phyloP scores from a whole-genome alignment of 2,888 invertebrate species.

The Pediacus dermestoides region DNA sequence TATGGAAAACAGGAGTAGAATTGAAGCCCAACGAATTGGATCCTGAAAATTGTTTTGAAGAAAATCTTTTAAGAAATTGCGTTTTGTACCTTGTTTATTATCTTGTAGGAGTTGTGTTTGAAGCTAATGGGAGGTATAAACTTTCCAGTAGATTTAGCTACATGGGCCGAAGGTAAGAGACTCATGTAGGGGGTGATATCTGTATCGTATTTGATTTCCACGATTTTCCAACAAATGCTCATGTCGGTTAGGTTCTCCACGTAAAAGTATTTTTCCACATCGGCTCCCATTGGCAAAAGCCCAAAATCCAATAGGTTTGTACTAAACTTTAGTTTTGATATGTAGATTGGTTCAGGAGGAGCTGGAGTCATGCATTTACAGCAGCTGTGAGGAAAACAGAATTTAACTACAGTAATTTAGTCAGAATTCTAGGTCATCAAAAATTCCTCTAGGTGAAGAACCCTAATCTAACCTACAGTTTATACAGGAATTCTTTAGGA shows the following conservation, averaged over 20 bases:
- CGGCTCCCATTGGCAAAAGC: slow-evolving; percentile 27
- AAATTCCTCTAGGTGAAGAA: too few relatives aligned
- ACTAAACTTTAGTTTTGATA: slow-evolving; percentile 27
- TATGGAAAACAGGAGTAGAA: slow-evolving; percentile 29
- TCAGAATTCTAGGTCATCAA: too few relatives aligned
- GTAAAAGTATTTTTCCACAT: slow-evolving; percentile 27
- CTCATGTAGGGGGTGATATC: slow-evolving; percentile 22
- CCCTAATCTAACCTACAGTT: too few relatives aligned
- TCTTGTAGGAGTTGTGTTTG: slow-evolving; percentile 19
- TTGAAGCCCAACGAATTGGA: slow-evolving; percentile 28
- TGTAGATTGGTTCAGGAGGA: too few relatives aligned
- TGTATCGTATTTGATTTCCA: slow-evolving; percentile 35
- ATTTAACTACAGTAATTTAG: too few relatives aligned
- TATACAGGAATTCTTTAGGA: too few relatives aligned
- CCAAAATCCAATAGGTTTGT: slow-evolving; percentile 35
- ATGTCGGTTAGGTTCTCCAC: slow-evolving; percentile 30
- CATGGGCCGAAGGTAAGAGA: slow-evolving; percentile 16
- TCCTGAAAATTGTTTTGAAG: slow-evolving; percentile 19
- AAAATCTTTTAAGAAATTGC: too few relatives aligned
- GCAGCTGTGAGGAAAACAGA: too few relatives aligned
- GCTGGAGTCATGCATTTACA: too few relatives aligned
- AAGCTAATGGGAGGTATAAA: slow-evolving; percentile 10
- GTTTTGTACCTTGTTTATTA: slow-evolving; percentile 21
- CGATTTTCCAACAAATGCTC: slow-evolving; percentile 34
- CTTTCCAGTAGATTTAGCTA: slow-evolving; percentile 16